Evolutionary conservation across 2,888 invertebrate species (phyloP).

Genomic region (Hydriomena furcata): DNA sequence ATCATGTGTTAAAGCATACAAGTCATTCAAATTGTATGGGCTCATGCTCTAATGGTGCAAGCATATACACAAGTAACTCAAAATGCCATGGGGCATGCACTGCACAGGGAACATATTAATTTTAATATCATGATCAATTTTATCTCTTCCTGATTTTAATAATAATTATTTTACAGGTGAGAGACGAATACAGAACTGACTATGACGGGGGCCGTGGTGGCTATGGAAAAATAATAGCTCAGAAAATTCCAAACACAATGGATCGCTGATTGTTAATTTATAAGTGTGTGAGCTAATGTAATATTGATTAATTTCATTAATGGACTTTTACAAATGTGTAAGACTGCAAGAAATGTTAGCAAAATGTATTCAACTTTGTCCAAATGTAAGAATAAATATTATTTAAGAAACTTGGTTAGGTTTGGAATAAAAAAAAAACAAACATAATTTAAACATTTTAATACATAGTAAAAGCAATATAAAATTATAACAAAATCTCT

Average conservation of each 20-base stretch:
- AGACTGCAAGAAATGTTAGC: constrained; percentile 45
- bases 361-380: constrained; percentile 43
- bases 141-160: too few relatives aligned
- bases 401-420: constrained; percentile 24
- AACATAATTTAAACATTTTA: constrained; percentile 24
- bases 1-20: too few relatives aligned
- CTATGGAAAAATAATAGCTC: constrained; percentile 96
- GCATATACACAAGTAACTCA: too few relatives aligned
- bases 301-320: constrained; percentile 36
- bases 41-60: too few relatives aligned
- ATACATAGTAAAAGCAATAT: constrained; percentile 30
- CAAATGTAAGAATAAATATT: constrained; percentile 41
- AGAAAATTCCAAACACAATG: constrained; percentile 87
- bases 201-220: constrained; percentile 98
- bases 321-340: constrained; percentile 43
- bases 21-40: too few relatives aligned
- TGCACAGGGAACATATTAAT: too few relatives aligned
- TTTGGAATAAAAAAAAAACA: constrained; percentile 14
- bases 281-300: constrained; percentile 29
- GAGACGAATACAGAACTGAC: constrained; percentile 99
- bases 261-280: constrained; percentile 64
- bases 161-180: constrained; percentile 92
- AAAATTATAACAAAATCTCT: constrained; percentile 25
- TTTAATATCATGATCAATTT: too few relatives aligned
- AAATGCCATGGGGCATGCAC: too few relatives aligned